Base-by-base conservation (phyloP, 2,797 vertebrate species). In the Ficedula albicollis region DNA sequence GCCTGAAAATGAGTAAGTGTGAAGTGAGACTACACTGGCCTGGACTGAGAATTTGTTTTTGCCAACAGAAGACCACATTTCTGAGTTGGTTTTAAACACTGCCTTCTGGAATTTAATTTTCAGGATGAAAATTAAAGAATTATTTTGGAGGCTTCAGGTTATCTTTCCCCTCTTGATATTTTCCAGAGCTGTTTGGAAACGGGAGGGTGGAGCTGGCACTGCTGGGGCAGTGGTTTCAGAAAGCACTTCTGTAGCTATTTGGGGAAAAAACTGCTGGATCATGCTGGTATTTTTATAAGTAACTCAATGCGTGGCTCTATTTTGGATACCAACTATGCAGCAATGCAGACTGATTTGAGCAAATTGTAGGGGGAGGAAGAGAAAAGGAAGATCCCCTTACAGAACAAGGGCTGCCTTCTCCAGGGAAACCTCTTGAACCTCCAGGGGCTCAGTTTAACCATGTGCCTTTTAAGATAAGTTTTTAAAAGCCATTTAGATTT, bases 31-130 rank as follows among this genome's bases (percentile, higher is more conserved):
- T 81, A 66, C 82, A 39, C 87, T 32, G 68, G 77, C 79, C 93
- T 89, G 90, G 58, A 12, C 36, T 1, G 3, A 80, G 87, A 74
- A 38, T 55, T 88, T 96, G 87, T 85, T 97, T 96, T 96, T 95
- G 88, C 95, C 91, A 94, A 84, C 21, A 87, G 83, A 95, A 94
- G 94, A 88, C 66, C 72, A 56, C 63, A 67, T 92, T 96, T 94
- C 91, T 96, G 44, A 15, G 82, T 64, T 91, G 96, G 89, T 96
- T 97, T 97, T 84, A 94, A 96, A 91, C 68, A 52, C n/a, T 11
- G 23, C 83, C 92, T 96, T 96, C 91, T 97, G 94, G 94, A 94
- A 93, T 91, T 96, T 93, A 68, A 84, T 93, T 94, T 82, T n/a
- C 38, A 19, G 51, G 60, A 41, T 15, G 63, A 70, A 64, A 62